Evolutionary conservation across 1,140 invertebrate species (phyloP).

Genomic region (Trissolcus basalis): DNA sequence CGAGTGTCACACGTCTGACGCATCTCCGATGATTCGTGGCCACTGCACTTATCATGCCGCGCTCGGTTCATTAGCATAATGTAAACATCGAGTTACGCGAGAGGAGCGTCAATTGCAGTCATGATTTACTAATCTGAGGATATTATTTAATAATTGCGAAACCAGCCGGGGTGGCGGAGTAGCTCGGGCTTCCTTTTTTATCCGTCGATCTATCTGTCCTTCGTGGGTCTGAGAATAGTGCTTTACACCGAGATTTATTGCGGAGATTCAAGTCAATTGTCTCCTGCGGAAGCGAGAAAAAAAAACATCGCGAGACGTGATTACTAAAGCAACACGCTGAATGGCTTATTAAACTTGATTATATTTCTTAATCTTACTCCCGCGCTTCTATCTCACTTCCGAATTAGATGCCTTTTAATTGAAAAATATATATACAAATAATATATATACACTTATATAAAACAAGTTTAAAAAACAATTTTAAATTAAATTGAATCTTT

Average conservation of each 20-base stretch:
- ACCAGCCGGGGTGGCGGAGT: slow-evolving; percentile 28
- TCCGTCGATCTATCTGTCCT: slow-evolving; percentile 35
- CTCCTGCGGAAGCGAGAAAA: slow-evolving; percentile 32
- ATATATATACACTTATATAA: too few species aligned
- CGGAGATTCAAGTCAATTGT: slow-evolving; percentile 44
- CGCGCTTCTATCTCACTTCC: not conserved
- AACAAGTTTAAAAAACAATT: too few species aligned
- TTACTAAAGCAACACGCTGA: not conserved
- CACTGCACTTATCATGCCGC: not conserved
- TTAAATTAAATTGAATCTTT: too few species aligned
- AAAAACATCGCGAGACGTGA: slow-evolving; percentile 22
- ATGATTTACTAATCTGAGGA: slow-evolving; percentile 31
- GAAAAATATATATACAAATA: not conserved
- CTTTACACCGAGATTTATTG: slow-evolving; percentile 41
- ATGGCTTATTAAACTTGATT: slow-evolving; percentile 1
- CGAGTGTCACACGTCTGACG: too few species aligned
- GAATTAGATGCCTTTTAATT: not conserved
- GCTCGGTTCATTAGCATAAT: slow-evolving; percentile 38
- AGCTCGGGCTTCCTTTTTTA: slow-evolving; percentile 21
- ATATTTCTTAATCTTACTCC: not conserved
- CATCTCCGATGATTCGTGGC: not conserved
- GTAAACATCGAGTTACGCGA: slow-evolving; percentile 28
- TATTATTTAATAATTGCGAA: slow-evolving; percentile 50
- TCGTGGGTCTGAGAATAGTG: slow-evolving; percentile 35
- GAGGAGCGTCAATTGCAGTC: slow-evolving; percentile 19